Conservation (phyloP, 1,140 invertebrate genomes). For the Bombus vancouverensis region DNA sequence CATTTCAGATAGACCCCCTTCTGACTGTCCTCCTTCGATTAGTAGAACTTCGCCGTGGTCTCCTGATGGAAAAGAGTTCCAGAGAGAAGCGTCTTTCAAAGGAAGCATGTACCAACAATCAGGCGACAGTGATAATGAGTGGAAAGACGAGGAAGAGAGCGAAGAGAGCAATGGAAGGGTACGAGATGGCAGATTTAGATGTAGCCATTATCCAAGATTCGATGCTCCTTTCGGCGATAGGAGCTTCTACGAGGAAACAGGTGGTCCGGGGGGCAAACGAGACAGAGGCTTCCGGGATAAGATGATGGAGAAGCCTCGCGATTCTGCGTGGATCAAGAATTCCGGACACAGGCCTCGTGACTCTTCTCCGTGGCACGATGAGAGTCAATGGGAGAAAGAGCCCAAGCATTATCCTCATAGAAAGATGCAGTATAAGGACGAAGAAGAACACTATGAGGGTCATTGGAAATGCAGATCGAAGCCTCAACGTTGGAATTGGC, state of each 20-base stretch:
- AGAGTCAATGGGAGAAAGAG: constrained; percentile 79
- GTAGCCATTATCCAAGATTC: constrained; percentile 65
- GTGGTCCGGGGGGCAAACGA: constrained; percentile 59
- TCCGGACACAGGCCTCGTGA: constrained; percentile 70
- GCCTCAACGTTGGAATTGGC: constrained; percentile 74
- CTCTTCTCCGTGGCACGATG: constrained; percentile 77
- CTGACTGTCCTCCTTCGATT: constrained; percentile 79
- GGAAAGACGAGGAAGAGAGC: constrained; percentile 80
- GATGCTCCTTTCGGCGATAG: constrained; percentile 70
- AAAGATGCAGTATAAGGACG: constrained; percentile 78
- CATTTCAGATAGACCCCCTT: constrained; percentile 75
- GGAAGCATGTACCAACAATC: constrained; percentile 71
- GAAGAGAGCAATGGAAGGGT: constrained; percentile 77
- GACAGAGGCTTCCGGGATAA: constrained; percentile 74
- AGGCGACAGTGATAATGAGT: constrained; percentile 81
- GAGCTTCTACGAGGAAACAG: constrained; percentile 73
- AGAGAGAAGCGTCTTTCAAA: constrained; percentile 76
- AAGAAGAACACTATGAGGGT: constrained; percentile 77
- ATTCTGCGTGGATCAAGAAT: constrained; percentile 69
- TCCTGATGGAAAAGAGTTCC: constrained; percentile 88
- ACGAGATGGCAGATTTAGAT: constrained; percentile 69
- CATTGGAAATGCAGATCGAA: constrained; percentile 78
- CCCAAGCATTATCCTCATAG: constrained; percentile 73
- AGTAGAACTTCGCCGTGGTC: constrained; percentile 89
- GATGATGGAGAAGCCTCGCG: constrained; percentile 72